Conservation (phyloP, 1,140 invertebrate species). For the Neuroterus valhalla region DNA sequence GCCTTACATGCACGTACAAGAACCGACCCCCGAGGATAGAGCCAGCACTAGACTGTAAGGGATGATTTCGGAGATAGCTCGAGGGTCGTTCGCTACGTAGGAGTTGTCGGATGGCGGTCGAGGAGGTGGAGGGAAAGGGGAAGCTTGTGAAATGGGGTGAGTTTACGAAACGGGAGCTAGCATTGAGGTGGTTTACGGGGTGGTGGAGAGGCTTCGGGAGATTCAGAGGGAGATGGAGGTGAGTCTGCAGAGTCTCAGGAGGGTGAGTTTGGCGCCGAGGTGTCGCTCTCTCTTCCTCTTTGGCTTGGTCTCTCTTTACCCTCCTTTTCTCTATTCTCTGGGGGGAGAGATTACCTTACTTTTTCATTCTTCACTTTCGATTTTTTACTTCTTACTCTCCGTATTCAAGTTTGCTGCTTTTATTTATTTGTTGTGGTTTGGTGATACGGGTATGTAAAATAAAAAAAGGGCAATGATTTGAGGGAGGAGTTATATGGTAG, state of each 20-base stretch:
- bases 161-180: conserved; percentile 66
- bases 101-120: conserved; percentile 60
- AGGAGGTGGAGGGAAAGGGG: conserved; percentile 43
- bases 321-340: conserved; percentile 34
- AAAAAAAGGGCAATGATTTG: no score
- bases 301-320: conserved; percentile 48
- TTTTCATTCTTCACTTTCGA: conserved; percentile 45
- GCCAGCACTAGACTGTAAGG: conserved; percentile 68
- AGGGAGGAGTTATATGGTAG: no score
- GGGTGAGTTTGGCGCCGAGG: conserved; percentile 75
- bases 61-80: conserved; percentile 76
- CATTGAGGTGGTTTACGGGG: conserved; percentile 64
- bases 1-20: conserved; percentile 39
- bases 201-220: conserved; percentile 52
- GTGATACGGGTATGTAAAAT: no score
- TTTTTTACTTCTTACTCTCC: conserved; percentile 41
- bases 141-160: conserved; percentile 51
- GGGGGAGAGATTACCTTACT: neutral
- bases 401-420: conserved; percentile 28
- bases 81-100: conserved; percentile 68
- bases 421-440: conserved; percentile 33
- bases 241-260: conserved; percentile 73
- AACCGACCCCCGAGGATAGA: conserved; percentile 69
- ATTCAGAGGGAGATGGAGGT: conserved; percentile 63
- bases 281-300: conserved; percentile 64